Conservation (phyloP, 1,140 invertebrate genomes). For the Proales similis region DNA sequence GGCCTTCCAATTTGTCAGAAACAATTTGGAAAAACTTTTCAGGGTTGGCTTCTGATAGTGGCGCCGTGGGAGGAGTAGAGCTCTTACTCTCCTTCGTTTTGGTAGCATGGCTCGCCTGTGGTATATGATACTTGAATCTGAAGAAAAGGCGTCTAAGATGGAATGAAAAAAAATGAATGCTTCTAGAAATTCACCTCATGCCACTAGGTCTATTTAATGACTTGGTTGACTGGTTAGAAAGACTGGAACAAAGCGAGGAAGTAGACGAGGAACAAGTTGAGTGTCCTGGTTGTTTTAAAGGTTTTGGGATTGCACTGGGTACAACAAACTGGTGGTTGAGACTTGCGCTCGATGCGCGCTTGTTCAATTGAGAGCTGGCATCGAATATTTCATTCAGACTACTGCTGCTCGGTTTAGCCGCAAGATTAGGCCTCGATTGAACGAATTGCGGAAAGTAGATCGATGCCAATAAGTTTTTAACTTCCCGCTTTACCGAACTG, state of each 20-base stretch:
- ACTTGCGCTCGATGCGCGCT: too few species aligned
- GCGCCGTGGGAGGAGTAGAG: neutral
- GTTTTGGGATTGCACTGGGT: too few species aligned
- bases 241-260: too few species aligned
- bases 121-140: constrained; percentile 19
- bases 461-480: constrained; percentile 4
- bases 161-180: too few species aligned
- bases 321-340: too few species aligned
- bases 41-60: constrained; percentile 8
- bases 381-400: constrained; percentile 13
- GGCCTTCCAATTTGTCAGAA: neutral
- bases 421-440: constrained; percentile 5
- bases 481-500: constrained; percentile 22
- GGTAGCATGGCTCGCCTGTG: constrained; percentile 11
- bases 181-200: too few species aligned
- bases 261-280: too few species aligned
- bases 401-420: neutral
- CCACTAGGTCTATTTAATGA: too few species aligned
- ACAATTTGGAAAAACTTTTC: constrained; percentile 25
- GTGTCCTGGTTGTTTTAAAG: constrained; percentile 6
- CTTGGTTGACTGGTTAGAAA: too few species aligned
- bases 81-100: constrained; percentile 6
- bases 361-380: neutral
- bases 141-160: too few species aligned
- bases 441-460: constrained; percentile 21